These are phyloP conservation scores for Neolamprologus sp. DNA, from an alignment of 2,113 vertebrate species.

Conservation along the genomic window DNA sequence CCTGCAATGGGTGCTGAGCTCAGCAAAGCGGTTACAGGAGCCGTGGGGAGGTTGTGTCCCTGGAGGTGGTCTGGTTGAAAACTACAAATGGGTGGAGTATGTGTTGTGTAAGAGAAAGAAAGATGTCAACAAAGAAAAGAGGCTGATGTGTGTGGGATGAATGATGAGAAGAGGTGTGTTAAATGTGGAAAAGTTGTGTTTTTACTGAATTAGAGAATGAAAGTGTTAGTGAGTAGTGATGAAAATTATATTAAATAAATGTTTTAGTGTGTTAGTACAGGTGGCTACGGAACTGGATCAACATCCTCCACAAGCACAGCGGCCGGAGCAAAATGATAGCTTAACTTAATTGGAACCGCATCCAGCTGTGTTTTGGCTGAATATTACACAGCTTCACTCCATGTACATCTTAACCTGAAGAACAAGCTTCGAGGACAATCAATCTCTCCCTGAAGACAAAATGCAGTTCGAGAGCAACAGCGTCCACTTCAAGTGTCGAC, in stretches of 20 bases:
- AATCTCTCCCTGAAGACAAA: background rate
- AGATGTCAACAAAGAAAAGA: background rate
- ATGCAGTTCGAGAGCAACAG: background rate
- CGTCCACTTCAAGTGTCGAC: accelerated
- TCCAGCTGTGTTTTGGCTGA: background rate
- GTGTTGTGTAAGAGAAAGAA: background rate
- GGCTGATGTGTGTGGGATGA: background rate
- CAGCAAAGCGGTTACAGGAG: background rate
- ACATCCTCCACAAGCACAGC: background rate
- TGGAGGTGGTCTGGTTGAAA: background rate
- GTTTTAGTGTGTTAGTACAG: background rate
- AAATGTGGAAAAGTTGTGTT: background rate
- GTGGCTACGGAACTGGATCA: background rate
- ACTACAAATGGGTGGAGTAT: background rate
- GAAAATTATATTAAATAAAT: background rate
- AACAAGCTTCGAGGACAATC: background rate
- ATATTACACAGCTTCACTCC: background rate
- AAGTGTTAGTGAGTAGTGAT: background rate
- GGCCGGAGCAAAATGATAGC: background rate
- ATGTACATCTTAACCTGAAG: background rate
- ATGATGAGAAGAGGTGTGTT: background rate
- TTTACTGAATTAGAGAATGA: background rate
- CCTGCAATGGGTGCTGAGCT: background rate
- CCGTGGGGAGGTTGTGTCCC: background rate
- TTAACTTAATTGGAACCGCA: background rate